These are phyloP conservation scores for Hypsibius dujardini DNA, from an alignment of 1,140 invertebrate species.

Conservation along the genomic window DNA sequence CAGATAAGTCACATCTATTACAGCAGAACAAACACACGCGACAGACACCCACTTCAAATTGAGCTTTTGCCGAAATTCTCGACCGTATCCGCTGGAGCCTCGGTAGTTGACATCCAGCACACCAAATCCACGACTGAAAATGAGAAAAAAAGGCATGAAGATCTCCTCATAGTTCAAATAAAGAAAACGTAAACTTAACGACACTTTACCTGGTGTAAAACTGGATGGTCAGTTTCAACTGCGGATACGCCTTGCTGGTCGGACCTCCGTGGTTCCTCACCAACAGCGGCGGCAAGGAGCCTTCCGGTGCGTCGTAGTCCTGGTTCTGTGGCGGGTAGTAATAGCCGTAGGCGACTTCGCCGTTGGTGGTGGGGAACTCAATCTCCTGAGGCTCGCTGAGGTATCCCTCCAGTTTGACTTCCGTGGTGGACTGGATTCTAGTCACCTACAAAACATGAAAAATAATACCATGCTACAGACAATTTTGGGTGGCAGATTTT, in stretches of 20 bases:
- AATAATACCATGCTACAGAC: background rate
- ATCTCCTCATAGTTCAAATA: background rate
- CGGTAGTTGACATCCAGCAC: constrained; percentile 34
- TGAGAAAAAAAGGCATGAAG: background rate
- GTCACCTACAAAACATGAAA: background rate
- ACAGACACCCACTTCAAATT: constrained; percentile 25
- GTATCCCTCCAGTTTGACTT: constrained; percentile 23
- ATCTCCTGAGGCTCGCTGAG: constrained; percentile 29
- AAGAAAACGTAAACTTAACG: background rate
- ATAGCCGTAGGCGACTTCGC: constrained; percentile 27
- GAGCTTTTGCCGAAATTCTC: constrained; percentile 29
- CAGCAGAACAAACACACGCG: background rate
- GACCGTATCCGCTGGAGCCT: constrained; percentile 33
- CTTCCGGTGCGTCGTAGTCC: constrained; percentile 28
- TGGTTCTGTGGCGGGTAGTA: constrained; percentile 31
- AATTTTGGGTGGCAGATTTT: too few relatives aligned
- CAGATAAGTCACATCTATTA: constrained; percentile 20
- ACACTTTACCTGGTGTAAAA: constrained; percentile 29
- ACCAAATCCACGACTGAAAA: constrained; percentile 30
- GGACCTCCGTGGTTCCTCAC: constrained; percentile 34
- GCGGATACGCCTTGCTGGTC: constrained; percentile 26
- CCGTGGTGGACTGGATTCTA: background rate
- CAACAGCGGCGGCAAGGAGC: constrained; percentile 31
- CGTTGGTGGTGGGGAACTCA: constrained; percentile 27
- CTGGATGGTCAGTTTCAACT: constrained; percentile 31